Percentiles rank a stretch among this genome's conserved stretches.
Evolutionary conservation across 2,888 invertebrate genomes (phyloP).

Genomic region (Pristionchus arcanus): DNA sequence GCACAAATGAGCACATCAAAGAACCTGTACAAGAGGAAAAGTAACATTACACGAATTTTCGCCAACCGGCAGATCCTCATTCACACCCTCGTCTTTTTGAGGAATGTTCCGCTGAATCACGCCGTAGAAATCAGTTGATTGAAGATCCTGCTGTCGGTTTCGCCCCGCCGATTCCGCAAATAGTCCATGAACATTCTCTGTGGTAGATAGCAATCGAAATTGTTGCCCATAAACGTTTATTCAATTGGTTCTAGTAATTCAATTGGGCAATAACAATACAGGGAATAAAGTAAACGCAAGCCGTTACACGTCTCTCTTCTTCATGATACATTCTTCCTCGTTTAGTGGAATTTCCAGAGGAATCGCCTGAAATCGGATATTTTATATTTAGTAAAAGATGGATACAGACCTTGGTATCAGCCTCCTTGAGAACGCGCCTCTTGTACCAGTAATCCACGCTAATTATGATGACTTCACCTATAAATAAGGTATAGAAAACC

Average conservation of each 20-base stretch:
- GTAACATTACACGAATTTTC: not conserved
- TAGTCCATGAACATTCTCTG: no score
- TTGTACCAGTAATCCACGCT: constrained; percentile 58
- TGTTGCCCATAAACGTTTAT: no score
- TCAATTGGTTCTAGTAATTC: no score
- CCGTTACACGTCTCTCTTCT: not conserved
- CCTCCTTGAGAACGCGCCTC: constrained; percentile 14
- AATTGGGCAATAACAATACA: no score
- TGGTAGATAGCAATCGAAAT: no score
- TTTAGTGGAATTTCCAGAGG: not conserved
- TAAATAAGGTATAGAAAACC: not conserved
- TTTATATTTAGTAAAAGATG: not conserved
- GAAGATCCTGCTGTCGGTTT: no score
- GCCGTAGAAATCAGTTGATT: no score
- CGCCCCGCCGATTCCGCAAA: no score
- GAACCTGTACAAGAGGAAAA: not conserved
- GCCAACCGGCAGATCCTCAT: no score
- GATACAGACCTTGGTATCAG: not conserved
- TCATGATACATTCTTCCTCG: not conserved
- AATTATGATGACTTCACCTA: constrained; percentile 66
- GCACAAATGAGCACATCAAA: not conserved
- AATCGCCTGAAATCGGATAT: not conserved
- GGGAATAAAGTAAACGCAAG: no score
- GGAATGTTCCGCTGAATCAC: no score
- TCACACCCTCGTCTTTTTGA: no score